phyloP scores from a whole-genome alignment of 2,888 invertebrate species.

The Malachius bipustulatus region DNA sequence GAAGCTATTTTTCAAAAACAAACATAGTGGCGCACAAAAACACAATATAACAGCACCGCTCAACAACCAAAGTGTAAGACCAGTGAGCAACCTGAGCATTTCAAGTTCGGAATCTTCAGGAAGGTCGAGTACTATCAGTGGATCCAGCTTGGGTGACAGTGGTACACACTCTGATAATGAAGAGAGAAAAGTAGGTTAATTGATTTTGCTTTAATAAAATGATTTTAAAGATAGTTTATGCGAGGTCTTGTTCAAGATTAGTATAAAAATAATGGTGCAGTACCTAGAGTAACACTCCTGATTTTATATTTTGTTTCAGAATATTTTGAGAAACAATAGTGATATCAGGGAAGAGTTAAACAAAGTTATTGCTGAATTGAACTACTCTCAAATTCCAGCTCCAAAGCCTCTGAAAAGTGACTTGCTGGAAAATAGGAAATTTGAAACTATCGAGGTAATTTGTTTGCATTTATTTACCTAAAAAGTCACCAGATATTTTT shows the following conservation, averaged over 20 bases:
- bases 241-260: constrained; percentile 6
- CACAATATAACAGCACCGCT: constrained; percentile 19
- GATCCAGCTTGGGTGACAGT: constrained; percentile 70
- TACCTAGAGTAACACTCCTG: background rate
- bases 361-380: constrained; percentile 33
- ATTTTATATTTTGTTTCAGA: constrained; percentile 18
- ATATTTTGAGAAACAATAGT: constrained; percentile 28
- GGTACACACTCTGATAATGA: constrained; percentile 78
- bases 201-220: too few relatives aligned
- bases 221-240: constrained; percentile 5
- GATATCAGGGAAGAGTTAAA: constrained; percentile 30
- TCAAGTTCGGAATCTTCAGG: constrained; percentile 68
- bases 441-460: constrained; percentile 34
- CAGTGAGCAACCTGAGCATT: constrained; percentile 57
- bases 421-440: constrained; percentile 23
- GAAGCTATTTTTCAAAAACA: constrained; percentile 21
- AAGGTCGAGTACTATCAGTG: constrained; percentile 70
- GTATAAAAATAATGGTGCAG: constrained; percentile 2
- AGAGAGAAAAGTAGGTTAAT: constrained; percentile 45
- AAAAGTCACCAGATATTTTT: too few relatives aligned
- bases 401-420: constrained; percentile 38
- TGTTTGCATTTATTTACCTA: too few relatives aligned
- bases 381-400: constrained; percentile 41
- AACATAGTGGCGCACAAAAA: constrained; percentile 19
- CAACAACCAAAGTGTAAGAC: constrained; percentile 34